These are phyloP conservation scores for Clinocottus analis DNA, from an alignment of 2,113 vertebrate species.

Conservation along the genomic window DNA sequence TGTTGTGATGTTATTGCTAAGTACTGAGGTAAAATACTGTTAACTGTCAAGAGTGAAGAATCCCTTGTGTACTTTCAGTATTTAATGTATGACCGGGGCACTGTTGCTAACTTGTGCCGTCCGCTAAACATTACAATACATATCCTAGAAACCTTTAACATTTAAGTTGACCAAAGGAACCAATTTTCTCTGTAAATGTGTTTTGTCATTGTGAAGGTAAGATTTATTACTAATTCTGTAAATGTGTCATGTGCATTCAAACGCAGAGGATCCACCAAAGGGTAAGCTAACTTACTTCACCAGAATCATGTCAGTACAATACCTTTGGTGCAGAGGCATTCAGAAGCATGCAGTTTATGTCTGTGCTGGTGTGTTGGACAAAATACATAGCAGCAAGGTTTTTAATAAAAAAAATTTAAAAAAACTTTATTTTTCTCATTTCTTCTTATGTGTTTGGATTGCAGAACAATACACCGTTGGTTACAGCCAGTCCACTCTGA, in stretches of 20 bases:
- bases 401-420: too few species aligned
- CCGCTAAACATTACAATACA: not conserved
- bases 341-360: not conserved
- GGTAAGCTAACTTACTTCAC: slow-evolving; percentile 73
- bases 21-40: slow-evolving; percentile 6
- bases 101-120: not conserved
- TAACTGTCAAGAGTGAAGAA: not conserved
- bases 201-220: not conserved
- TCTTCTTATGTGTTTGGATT: slow-evolving; percentile 37
- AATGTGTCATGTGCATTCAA: slow-evolving; percentile 49
- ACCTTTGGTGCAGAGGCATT: not conserved
- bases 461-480: slow-evolving; percentile 90
- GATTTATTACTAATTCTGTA: not conserved
- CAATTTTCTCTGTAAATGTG: not conserved
- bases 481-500: slow-evolving; percentile 96
- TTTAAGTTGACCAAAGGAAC: not conserved
- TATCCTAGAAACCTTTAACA: not conserved
- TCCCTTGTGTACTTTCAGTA: not conserved
- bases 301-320: slow-evolving; percentile 3
- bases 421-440: not conserved
- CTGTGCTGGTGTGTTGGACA: not conserved
- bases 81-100: not conserved
- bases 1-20: not conserved
- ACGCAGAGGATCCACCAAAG: slow-evolving; percentile 83
- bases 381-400: not conserved